Conservation (phyloP, 2,888 invertebrate genomes). For the Alentia gelatinosa region DNA sequence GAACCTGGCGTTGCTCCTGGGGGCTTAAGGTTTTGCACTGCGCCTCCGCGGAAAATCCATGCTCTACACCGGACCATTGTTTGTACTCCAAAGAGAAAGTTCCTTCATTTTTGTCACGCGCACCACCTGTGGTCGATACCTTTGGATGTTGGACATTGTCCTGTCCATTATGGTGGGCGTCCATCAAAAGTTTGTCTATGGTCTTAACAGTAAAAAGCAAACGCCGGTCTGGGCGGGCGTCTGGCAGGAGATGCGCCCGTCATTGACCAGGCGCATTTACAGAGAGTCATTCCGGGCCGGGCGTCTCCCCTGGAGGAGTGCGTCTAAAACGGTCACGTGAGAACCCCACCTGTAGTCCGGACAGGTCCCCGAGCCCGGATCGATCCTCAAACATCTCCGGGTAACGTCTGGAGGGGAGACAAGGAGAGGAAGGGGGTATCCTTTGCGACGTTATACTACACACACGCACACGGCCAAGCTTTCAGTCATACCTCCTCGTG, state of each 20-base stretch:
- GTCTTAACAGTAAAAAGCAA: constrained; percentile 13
- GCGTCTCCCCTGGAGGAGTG: background rate
- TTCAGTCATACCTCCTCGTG: too few relatives aligned
- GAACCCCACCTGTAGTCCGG: background rate
- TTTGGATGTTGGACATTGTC: constrained; percentile 30
- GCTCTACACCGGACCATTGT: constrained; percentile 18
- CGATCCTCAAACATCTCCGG: background rate
- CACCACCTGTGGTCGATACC: constrained; percentile 11
- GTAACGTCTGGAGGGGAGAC: too few relatives aligned
- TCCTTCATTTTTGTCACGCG: constrained; percentile 15
- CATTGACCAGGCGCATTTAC: constrained; percentile 10
- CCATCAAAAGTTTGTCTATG: constrained; percentile 32
- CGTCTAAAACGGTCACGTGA: background rate
- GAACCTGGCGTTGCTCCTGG: background rate
- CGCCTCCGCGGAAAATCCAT: background rate
- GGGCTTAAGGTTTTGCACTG: background rate
- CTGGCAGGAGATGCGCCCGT: background rate
- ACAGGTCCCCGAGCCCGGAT: background rate
- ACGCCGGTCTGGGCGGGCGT: background rate
- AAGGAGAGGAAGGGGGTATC: too few relatives aligned
- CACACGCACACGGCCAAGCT: too few relatives aligned
- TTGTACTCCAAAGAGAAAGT: constrained; percentile 23
- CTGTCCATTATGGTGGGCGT: background rate
- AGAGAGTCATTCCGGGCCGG: background rate
- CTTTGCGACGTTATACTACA: too few relatives aligned